Conservation (phyloP, 1,140 invertebrate genomes). For the Sminthurinus signatus region DNA sequence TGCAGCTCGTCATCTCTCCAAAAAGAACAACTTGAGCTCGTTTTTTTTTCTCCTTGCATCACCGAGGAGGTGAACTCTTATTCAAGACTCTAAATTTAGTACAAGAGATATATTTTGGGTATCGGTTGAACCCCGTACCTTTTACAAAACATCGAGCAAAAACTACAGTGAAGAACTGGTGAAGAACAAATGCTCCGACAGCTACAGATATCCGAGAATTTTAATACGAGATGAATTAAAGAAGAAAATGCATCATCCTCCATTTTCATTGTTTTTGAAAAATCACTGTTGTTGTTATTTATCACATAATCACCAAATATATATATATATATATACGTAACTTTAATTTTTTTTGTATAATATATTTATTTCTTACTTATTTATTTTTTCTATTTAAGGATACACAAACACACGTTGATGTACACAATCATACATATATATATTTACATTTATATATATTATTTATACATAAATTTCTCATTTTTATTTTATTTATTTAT, state of each 20-base stretch:
- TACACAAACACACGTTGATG: too few species aligned
- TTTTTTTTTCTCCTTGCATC: slow-evolving; percentile 13
- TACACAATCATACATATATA: too few species aligned
- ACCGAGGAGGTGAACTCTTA: slow-evolving; percentile 18
- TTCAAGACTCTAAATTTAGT: slow-evolving; percentile 35
- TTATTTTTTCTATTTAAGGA: too few species aligned
- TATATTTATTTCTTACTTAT: too few species aligned
- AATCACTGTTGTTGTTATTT: too few species aligned
- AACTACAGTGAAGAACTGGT: slow-evolving; percentile 15
- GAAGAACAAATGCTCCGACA: slow-evolving; percentile 18
- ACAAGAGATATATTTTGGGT: slow-evolving; percentile 34
- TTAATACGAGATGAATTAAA: slow-evolving; percentile 2
- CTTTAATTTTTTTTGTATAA: too few species aligned
- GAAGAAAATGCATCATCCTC: not conserved
- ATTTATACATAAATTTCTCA: too few species aligned
- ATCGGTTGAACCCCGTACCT: slow-evolving; percentile 14
- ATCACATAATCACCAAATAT: too few species aligned
- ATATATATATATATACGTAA: too few species aligned
- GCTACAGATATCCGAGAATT: slow-evolving; percentile 1
- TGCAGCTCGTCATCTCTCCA: not conserved
- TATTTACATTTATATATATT: too few species aligned
- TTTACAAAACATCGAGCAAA: slow-evolving; percentile 21
- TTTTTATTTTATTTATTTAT: too few species aligned
- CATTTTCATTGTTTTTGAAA: slow-evolving; percentile 12
- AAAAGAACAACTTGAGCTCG: not conserved